Evolutionary conservation across 2,797 vertebrate species (phyloP), one percentile per base, ranked within the genome.

Genomic region (Aphelocoma californica): DNA sequence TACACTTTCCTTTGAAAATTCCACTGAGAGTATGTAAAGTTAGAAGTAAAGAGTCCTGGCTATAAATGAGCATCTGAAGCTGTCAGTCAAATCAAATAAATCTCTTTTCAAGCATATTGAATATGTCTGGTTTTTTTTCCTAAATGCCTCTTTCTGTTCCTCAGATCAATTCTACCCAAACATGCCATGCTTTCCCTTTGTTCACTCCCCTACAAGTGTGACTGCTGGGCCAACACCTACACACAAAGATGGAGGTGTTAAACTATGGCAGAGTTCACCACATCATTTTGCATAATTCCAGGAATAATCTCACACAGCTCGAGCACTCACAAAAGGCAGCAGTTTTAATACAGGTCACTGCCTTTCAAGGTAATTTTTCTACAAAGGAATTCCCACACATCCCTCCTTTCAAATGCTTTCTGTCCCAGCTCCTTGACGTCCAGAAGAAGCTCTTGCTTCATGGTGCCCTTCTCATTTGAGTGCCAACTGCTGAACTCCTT

Each of bases 81-180:
- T 90, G 34, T 42, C 44, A 60, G 26, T 42, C 8, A 45, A 93
- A 91, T 13, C 2, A 91, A 97, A 97, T 97, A 97, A 96, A 97
- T 32, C 28, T 72, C 19, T 47, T 88, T 88, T 86, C 77, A 88
- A 91, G 25, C 34, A 58, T 18, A 84, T 1, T 48, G 45, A 34
- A 21, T 42, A 31, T 7, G n/a, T 15, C 21, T 88, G 28, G 2
- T 16, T 31, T 72, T 44, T 44, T 31, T 70, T 20, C 28, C 29
- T 38, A n/a, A 57, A 66, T 3, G 12, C 19, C 8, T 42, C 19
- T 57, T 11, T 75, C 61, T 66, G 21, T 4, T 10, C 31, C 29
- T 18, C 73, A 24, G 38, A 81, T 40, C 18, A 75, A 15, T 47
- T 50, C 50, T 34, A 67, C 36, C 32, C 10, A 28, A n/a, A 53